A percentile compares a stretch with the other conserved stretches of the same genome.
Conservation (phyloP, 2,888 invertebrate genomes). For the Anagyrus pseudococci region DNA sequence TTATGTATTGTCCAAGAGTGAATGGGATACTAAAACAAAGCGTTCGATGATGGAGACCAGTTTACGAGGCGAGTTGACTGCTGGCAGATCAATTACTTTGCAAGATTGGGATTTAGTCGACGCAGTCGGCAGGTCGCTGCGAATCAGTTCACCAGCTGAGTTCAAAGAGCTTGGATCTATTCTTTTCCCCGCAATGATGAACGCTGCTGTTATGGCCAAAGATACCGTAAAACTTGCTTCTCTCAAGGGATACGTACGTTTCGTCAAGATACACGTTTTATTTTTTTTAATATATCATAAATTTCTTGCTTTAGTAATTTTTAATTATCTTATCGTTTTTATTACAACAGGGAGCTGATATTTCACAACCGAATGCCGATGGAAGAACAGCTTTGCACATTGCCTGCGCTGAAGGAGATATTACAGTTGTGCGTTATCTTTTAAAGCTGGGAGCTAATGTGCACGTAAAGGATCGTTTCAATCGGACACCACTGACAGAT, state of each 20-base stretch:
- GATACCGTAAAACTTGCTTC: constrained; percentile 65
- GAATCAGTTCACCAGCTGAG: constrained; percentile 66
- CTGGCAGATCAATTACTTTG: constrained; percentile 52
- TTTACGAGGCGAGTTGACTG: constrained; percentile 82
- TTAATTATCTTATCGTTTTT: not conserved
- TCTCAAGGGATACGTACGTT: constrained; percentile 57
- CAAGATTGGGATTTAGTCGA: constrained; percentile 67
- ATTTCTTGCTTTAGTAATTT: not conserved
- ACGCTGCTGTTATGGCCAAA: constrained; percentile 68
- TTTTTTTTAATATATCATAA: not conserved
- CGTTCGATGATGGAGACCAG: constrained; percentile 79
- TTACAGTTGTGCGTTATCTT: constrained; percentile 73
- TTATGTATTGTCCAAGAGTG: constrained; percentile 84
- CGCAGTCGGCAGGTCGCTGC: constrained; percentile 67
- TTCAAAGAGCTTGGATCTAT: constrained; percentile 66
- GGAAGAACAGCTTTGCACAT: constrained; percentile 81
- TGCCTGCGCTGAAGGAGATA: constrained; percentile 76
- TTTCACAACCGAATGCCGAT: constrained; percentile 77
- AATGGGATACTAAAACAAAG: constrained; percentile 71
- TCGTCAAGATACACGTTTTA: too few species aligned
- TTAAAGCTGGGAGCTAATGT: constrained; percentile 83
- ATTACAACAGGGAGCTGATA: constrained; percentile 71
- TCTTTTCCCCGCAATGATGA: constrained; percentile 75
- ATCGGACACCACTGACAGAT: constrained; percentile 74
- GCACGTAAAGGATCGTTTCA: constrained; percentile 76